Percentiles rank a stretch among this genome's conserved stretches.
phyloP scores from a whole-genome alignment of 2,113 vertebrate genomes.

The Zingel zingel region DNA sequence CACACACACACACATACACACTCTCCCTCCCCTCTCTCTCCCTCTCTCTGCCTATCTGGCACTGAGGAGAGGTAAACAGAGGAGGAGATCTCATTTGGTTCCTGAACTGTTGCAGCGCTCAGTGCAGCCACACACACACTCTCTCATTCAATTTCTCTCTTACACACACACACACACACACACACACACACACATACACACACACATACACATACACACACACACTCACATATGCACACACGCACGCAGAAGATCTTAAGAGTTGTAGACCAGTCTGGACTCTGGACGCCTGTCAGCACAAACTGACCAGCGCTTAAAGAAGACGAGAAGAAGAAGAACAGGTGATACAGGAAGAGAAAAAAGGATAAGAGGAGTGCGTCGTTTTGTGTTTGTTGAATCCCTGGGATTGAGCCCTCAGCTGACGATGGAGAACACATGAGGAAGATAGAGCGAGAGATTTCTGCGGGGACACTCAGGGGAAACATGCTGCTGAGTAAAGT shows the following conservation, averaged over 20 bases:
- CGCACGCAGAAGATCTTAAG: constrained; percentile 28
- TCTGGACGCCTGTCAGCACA: constrained; percentile 43
- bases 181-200: constrained; percentile 9
- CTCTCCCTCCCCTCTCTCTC: neutral
- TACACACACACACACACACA: constrained; percentile 10
- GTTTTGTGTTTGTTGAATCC: constrained; percentile 7
- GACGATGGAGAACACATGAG: constrained; percentile 70
- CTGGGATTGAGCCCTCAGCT: neutral
- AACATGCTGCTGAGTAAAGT: constrained; percentile 70
- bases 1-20: neutral
- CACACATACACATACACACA: neutral
- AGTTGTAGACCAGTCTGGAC: constrained; percentile 38
- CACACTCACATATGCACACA: neutral
- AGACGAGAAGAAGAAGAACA: constrained; percentile 17
- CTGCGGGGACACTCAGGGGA: neutral
- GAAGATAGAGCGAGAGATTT: constrained; percentile 5
- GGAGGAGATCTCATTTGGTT: constrained; percentile 77
- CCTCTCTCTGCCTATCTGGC: constrained; percentile 35
- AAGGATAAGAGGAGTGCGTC: constrained; percentile 37
- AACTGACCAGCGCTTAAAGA: constrained; percentile 24
- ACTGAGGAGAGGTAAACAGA: constrained; percentile 65
- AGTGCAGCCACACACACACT: constrained; percentile 38
- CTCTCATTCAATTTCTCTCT: constrained; percentile 16
- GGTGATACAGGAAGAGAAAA: neutral
- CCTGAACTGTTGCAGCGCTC: constrained; percentile 81